Base-by-base conservation (phyloP, 1,140 invertebrate species). In the Drosophila fuyamai region DNA sequence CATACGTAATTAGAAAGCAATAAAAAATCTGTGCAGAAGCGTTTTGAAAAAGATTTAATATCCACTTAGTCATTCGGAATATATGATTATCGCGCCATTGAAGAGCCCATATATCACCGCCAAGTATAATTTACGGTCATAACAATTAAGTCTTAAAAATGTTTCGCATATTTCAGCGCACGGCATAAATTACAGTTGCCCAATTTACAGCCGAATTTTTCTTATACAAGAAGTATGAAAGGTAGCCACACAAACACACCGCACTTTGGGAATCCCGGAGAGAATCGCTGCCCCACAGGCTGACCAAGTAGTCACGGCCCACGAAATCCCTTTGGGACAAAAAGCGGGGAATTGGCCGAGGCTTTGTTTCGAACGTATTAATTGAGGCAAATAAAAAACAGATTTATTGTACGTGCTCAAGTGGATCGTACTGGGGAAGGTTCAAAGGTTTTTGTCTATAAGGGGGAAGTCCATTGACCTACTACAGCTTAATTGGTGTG, bases 101-200 rank as follows among this genome's bases (percentile, higher is more conserved):
- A 63, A 51, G 14, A 63, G 29, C 12, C 13, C 43, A 23, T 74
- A 70, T 41, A 76, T 80, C 50, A 65, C 29, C 1, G 32, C 41
- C 53, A 62, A 79, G 65, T 56, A 60, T 79, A 71, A 58, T 75
- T 82, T 70, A 79, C 76, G 62, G 73, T 51, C 66, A 66, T 59
- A 83, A 61, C 56, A 82, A 75, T 79, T 82, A 71, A 82, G 79
- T 68, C 63, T 82, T 70, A n/a, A 61, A 75, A 82, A 62, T 79
- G 59, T 27, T 48, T 32, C 38, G 40, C 62, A 79, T 75, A 70
- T 74, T 74, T 65, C 50, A 57, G 46, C 13, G 55, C 53, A 12
- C 46, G 13, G 47, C 60, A 66, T 82, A 60, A 82, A 82, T 66
- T 79, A 82, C 48, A 14, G 48, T 51, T 32, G 29, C 27, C n/a